phyloP scores from a whole-genome alignment of 2,888 invertebrate species.

The Cheilosia impressa region DNA sequence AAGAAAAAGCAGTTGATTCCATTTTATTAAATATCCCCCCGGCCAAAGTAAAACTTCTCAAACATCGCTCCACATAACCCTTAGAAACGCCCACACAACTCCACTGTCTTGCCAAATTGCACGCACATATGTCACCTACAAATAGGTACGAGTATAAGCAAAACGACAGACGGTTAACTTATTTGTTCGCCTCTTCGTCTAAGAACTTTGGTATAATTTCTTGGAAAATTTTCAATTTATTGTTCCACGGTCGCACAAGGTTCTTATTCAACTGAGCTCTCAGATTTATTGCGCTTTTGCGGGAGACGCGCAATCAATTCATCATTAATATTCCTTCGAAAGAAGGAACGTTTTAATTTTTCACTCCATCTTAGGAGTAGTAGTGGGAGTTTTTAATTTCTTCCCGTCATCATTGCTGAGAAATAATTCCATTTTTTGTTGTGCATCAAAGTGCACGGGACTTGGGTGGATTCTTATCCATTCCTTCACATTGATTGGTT shows the following conservation, averaged over 20 bases:
- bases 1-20: no score
- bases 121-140: not conserved
- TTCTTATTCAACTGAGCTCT: not conserved
- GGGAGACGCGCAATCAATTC: not conserved
- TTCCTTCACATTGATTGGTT: constrained; percentile 18
- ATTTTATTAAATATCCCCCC: no score
- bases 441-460: not conserved
- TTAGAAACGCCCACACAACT: no score
- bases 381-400: not conserved
- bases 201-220: not conserved
- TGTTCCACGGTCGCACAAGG: not conserved
- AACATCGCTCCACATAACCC: no score
- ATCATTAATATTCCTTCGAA: not conserved
- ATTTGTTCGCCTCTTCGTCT: not conserved
- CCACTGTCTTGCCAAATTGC: not conserved
- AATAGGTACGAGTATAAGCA: not conserved
- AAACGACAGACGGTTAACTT: not conserved
- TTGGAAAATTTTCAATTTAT: not conserved
- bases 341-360: not conserved
- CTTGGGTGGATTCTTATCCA: not conserved
- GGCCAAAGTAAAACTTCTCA: no score
- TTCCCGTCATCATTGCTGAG: not conserved
- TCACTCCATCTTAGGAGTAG: not conserved
- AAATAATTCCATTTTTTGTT: not conserved
- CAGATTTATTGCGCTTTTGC: not conserved